phyloP scores from a whole-genome alignment of 2,113 vertebrate genomes.

The Elephantulus edwardii region DNA sequence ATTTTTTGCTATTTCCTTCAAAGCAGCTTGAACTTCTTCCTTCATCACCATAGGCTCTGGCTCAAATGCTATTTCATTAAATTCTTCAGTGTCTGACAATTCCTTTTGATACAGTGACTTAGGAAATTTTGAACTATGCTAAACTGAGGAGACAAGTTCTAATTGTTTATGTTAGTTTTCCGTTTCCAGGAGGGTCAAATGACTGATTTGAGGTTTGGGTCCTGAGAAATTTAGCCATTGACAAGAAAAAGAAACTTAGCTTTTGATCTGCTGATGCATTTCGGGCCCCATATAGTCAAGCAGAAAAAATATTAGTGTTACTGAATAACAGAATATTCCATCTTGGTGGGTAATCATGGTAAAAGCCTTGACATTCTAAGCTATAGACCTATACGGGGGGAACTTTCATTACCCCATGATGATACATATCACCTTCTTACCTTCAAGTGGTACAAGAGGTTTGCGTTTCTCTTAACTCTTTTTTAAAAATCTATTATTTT shows the following conservation, averaged over 20 bases:
- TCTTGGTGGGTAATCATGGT: neutral
- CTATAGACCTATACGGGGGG: neutral
- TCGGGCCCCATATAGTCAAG: too few relatives aligned
- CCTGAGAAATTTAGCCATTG: neutral
- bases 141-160: too few relatives aligned
- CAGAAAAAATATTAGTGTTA: neutral
- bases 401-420: fast-evolving
- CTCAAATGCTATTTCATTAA: too few relatives aligned
- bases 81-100: too few relatives aligned
- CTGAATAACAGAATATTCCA: neutral
- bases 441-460: neutral
- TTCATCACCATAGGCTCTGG: too few relatives aligned
- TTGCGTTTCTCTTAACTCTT: neutral
- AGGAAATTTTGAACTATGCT: too few relatives aligned
- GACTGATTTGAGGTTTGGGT: neutral
- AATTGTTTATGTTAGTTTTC: too few relatives aligned
- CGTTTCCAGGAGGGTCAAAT: too few relatives aligned
- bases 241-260: neutral
- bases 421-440: neutral
- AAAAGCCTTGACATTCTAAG: neutral
- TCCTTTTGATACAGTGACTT: too few relatives aligned
- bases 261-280: neutral
- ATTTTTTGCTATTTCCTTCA: too few relatives aligned
- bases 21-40: too few relatives aligned
- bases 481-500: neutral